Evolutionary conservation across 1,140 invertebrate species (phyloP), one percentile per base, ranked within the genome.

Genomic region (Bacillus rossius): DNA sequence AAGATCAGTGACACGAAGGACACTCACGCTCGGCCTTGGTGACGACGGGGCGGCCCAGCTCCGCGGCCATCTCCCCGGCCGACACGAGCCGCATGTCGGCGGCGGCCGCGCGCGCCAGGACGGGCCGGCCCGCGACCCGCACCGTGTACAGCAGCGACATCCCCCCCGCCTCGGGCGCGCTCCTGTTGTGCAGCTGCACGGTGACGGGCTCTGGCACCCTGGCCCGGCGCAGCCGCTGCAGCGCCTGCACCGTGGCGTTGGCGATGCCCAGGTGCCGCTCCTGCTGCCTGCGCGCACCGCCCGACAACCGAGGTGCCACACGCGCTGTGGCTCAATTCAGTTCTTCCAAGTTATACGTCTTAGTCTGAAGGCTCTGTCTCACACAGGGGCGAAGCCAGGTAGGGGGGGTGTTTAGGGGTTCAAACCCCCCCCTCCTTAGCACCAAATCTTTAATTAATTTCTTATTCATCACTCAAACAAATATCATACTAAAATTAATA

Each of bases 21-120:
- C 52, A 72, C 82, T 84, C 77, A 92, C 89, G 89, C 78, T 91
- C 86, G 50, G 89, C 88, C 74, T 91, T 90, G 57, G 88, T 86
- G 14, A 87, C 81, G n/a, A 91, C 82, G 0, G 86, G 79, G 38
- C 83, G 84, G 7, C 87, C 88, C 25, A 91, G 73, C 58, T 87
- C 84, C n/a, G 78, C 75, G 0, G 81, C 80, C 1, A 89, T 88
- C 71, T 92, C 89, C 8, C 81, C 81, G 37, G 88, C 83, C 0
- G 83, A 81, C 2, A 92, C 79, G 5, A 91, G 73, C 40, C 80
- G 75, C 88, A 92, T 91, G 64, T 91, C 89, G 51, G 82, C 81
- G 3, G 88, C 86, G 0, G 89, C 89, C 0, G 85, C 87, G 8
- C 80, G 80, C 0, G 89, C 89, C 22, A 86, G 80, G 2, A 92